These are phyloP conservation scores for Zaprionus obscuricornis DNA, from an alignment of 2,888 invertebrate species.

Conservation along the genomic window DNA sequence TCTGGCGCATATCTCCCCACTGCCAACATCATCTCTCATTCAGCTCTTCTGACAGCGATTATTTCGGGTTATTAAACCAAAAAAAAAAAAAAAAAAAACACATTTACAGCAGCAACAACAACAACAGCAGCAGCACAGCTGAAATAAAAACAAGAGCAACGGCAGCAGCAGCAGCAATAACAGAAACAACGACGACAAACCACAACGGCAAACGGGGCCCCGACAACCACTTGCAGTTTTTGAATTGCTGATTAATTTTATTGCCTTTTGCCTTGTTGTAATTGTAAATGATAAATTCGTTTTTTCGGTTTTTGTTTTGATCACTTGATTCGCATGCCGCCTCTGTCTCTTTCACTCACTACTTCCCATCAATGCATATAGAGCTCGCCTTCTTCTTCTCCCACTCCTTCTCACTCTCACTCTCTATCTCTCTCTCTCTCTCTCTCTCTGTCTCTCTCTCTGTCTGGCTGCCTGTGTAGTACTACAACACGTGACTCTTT, in stretches of 20 bases:
- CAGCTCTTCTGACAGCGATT: slow-evolving; percentile 58
- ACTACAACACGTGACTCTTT: slow-evolving; percentile 61
- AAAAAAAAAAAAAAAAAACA: slow-evolving; percentile 46
- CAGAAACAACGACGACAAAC: no score
- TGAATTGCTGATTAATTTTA: slow-evolving; percentile 80
- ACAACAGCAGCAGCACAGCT: slow-evolving; percentile 11
- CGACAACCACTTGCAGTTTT: slow-evolving; percentile 75
- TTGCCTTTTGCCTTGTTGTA: slow-evolving; percentile 74
- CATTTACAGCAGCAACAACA: slow-evolving; percentile 26
- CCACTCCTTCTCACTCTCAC: neutral
- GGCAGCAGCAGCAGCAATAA: slow-evolving; percentile 10
- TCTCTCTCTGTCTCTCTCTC: slow-evolving; percentile 9
- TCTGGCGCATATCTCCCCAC: slow-evolving; percentile 39
- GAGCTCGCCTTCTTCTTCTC: neutral
- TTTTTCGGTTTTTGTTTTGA: slow-evolving; percentile 78
- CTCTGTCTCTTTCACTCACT: slow-evolving; percentile 20
- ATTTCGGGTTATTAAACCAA: slow-evolving; percentile 77
- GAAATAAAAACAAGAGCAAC: slow-evolving; percentile 19
- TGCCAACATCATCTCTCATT: slow-evolving; percentile 26
- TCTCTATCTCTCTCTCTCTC: neutral
- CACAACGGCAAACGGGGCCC: slow-evolving; percentile 6
- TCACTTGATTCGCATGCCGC: slow-evolving; percentile 64
- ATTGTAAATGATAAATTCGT: slow-evolving; percentile 76
- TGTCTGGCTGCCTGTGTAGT: slow-evolving; percentile 6
- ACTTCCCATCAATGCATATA: neutral